A percentile compares a stretch with the other conserved stretches of the same genome.
Conservation (phyloP, 2,113 vertebrate species). For the Girardinichthys multiradiatus region DNA sequence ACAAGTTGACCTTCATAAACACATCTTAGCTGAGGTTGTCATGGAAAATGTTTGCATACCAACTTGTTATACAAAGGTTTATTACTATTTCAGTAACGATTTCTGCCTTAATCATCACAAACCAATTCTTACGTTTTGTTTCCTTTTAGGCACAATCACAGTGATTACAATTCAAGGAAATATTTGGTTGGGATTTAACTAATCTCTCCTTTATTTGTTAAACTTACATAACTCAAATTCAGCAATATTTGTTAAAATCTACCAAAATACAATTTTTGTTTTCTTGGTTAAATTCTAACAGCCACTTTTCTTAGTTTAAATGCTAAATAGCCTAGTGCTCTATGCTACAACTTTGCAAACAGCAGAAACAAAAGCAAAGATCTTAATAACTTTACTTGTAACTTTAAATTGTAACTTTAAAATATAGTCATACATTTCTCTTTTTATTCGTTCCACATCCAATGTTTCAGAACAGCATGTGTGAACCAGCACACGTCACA, state of each 20-base stretch:
- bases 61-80: background rate
- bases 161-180: background rate
- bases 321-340: background rate
- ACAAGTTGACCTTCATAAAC: background rate
- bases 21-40: too few species aligned
- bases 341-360: too few species aligned
- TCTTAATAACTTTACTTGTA: too few species aligned
- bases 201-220: background rate
- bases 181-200: background rate
- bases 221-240: background rate
- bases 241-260: background rate
- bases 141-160: background rate
- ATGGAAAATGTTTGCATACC: too few species aligned
- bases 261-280: background rate
- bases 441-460: background rate
- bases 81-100: background rate
- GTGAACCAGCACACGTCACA: conserved; percentile 12
- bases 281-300: background rate
- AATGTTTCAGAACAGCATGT: background rate
- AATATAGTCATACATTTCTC: background rate
- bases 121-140: background rate
- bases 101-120: background rate
- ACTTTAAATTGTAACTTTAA: background rate
- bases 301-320: background rate
- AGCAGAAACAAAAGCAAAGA: too few species aligned